Conservation (phyloP, 2,888 invertebrate species). For the Cataglyphis rosenhaueri region DNA sequence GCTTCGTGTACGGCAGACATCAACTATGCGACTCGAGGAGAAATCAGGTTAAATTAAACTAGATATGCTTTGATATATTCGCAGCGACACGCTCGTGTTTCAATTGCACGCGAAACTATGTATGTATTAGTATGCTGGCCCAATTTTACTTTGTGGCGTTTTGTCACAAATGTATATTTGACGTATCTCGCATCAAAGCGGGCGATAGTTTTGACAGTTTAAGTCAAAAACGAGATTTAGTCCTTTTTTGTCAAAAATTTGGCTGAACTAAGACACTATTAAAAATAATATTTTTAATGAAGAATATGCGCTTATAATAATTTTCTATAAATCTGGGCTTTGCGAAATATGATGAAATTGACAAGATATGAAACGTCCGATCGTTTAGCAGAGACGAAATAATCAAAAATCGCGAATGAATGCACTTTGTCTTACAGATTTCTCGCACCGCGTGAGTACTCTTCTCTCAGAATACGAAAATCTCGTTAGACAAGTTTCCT, state of each 20-base stretch:
- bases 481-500: conserved; percentile 15
- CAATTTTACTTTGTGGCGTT: not conserved
- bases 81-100: conserved; percentile 4
- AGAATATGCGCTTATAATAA: not conserved
- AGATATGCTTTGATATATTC: conserved; percentile 4
- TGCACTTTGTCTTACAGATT: not conserved
- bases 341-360: not conserved
- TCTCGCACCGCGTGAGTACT: not conserved
- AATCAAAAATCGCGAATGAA: not conserved
- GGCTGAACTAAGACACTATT: not conserved
- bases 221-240: not conserved
- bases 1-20: conserved; percentile 25
- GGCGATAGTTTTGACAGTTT: not conserved
- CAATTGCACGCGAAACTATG: conserved; percentile 31
- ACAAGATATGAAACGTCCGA: not conserved
- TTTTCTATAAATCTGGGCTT: not conserved
- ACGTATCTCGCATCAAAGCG: not conserved
- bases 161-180: conserved; percentile 11
- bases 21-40: conserved; percentile 27
- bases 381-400: not conserved
- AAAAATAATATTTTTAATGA: not conserved
- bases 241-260: not conserved
- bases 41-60: conserved; percentile 43
- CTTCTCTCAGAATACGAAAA: conserved; percentile 7
- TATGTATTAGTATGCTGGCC: conserved; percentile 20